Base-by-base conservation (phyloP, 2,888 invertebrate genomes). In the Ceramica pisi region DNA sequence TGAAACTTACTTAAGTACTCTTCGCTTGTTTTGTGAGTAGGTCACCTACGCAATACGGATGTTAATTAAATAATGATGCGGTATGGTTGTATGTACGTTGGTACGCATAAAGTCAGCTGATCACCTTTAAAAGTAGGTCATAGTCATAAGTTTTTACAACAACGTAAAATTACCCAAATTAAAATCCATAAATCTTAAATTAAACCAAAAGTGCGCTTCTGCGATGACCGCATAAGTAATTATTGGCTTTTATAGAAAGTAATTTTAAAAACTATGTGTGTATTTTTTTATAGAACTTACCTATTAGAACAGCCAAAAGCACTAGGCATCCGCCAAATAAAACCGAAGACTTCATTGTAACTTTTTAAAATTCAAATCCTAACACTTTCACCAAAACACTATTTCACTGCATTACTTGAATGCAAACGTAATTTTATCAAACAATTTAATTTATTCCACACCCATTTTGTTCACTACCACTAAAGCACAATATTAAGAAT, bases 381-480 rank as follows among this genome's bases (percentile, higher is more conserved):
- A 90, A 89, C 94, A 94, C 94, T 93, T 95, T 94, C 95, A 95
- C 95, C 89, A 79, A 90, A 89, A 88, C 89, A 87, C 86, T 84
- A 60, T 84, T 88, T 89, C 90, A 91, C 89, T 83, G 88, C 90
- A 90, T 90, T 88, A 89, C 90, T 82, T 51, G 44, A 83, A 85
- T 79, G 82, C 71, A 78, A 83, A 81, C 71, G 63, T 78, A 71
- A 81, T 74, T 72, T 71, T 66, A 38, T 73, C 8, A 75, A 69
- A 31, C 55, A 73, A 76, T 75, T 69, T 71, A 67, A 73, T 81
- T 75, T 80, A 86, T 81, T 75, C 70, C 75, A 82, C 88, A 87
- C 86, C 71, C 85, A 88, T 87, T 81, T 82, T 85, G 65, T 56
- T 66, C 79, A 86, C 77, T 53, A 48, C 50, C 86, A 87, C 86